Evolutionary conservation across 2,113 vertebrate genomes (phyloP).

Genomic region (Catharus bicknelli): DNA sequence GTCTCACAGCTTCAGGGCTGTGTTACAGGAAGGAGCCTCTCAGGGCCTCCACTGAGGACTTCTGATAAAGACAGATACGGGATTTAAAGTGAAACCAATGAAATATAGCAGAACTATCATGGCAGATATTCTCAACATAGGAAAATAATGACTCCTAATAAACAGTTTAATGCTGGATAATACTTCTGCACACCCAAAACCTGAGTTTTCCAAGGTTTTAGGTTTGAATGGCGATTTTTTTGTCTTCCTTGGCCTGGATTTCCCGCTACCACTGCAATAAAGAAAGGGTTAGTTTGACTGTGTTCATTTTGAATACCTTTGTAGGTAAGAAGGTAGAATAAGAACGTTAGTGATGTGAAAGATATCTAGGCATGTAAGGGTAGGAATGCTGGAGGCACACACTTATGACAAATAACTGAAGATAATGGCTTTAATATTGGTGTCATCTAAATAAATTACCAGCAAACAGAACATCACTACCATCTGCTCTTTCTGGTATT

Average conservation of each 20-base stretch:
- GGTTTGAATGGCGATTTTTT: not conserved
- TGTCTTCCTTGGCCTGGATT: conserved; percentile 9
- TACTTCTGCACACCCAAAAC: not conserved
- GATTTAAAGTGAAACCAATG: not conserved
- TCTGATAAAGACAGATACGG: not conserved
- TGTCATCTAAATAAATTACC: not conserved
- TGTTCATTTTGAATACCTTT: not conserved
- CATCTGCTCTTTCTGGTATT: not conserved
- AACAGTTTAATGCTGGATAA: not conserved
- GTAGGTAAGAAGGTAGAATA: not conserved
- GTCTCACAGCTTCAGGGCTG: not conserved
- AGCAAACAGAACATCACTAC: not conserved
- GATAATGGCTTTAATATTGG: not conserved
- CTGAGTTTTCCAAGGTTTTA: not conserved
- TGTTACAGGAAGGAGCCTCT: not conserved
- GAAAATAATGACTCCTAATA: not conserved
- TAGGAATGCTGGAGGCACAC: not conserved
- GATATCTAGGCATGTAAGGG: not conserved
- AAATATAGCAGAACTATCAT: not conserved
- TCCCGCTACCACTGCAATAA: conserved; percentile 11
- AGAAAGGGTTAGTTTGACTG: not conserved
- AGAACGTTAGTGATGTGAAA: not conserved
- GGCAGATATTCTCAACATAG: not conserved
- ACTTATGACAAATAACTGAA: not conserved
- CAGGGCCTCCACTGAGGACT: not conserved